Percentiles rank a stretch among this genome's conserved stretches.
Conservation (phyloP, 2,888 invertebrate species). For the Ceratothoa steindachneri region DNA sequence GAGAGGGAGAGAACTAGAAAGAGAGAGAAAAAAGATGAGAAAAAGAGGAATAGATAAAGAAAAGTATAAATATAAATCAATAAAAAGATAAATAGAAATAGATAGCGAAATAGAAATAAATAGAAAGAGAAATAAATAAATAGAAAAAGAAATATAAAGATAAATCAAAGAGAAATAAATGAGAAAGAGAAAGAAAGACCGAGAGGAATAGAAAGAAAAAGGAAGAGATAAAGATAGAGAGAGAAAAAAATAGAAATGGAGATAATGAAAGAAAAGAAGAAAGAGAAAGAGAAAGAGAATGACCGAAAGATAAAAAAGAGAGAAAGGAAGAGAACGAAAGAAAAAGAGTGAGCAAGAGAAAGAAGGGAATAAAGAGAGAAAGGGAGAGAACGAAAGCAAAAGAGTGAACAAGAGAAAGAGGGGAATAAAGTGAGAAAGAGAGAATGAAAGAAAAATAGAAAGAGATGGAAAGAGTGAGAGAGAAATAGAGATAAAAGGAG, state of each 20-base stretch:
- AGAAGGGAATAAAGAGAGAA: neutral
- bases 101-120: no score
- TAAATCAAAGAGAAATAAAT: neutral
- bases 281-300: neutral
- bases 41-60: no score
- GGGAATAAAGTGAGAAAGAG: neutral
- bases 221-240: neutral
- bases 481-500: no score
- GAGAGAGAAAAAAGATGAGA: neutral
- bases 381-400: neutral
- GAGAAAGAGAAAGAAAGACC: neutral
- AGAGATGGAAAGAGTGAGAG: no score
- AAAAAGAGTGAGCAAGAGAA: neutral
- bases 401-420: no score
- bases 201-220: neutral
- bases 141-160: neutral
- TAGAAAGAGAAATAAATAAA: neutral
- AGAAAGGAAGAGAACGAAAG: neutral
- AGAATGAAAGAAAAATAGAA: neutral
- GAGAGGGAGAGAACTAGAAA: neutral
- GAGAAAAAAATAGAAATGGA: no score
- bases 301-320: neutral
- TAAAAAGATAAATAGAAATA: no score
- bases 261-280: no score
- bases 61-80: no score